phyloP scores from a whole-genome alignment of 2,797 vertebrate genomes.

The Enteromius trimaculatus region DNA sequence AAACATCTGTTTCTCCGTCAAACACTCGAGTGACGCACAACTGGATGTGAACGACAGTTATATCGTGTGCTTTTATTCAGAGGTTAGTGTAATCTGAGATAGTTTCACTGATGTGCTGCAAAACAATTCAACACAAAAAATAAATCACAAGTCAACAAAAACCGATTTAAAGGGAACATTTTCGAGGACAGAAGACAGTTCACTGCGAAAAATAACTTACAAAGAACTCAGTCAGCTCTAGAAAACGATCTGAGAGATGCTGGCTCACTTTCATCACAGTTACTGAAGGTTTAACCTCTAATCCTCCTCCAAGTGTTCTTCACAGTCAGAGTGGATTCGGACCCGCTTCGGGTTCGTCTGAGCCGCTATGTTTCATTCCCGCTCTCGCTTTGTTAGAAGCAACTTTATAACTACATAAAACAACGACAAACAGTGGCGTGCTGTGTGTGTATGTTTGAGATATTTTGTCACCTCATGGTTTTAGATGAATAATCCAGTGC shows the following conservation, averaged over 20 bases:
- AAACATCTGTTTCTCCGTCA: neutral
- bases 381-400: neutral
- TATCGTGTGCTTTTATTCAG: neutral
- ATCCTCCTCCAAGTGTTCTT: neutral
- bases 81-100: neutral
- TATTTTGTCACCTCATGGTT: slow-evolving; percentile 63
- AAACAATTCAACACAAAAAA: neutral
- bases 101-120: neutral
- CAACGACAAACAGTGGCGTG: neutral
- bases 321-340: neutral
- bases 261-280: neutral
- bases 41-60: too few species aligned
- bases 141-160: neutral
- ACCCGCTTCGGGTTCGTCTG: neutral
- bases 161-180: neutral
- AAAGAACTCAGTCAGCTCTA: neutral
- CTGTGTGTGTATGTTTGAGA: neutral
- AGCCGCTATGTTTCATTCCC: neutral
- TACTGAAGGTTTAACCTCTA: neutral
- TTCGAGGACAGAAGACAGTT: neutral
- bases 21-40: neutral
- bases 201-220: neutral
- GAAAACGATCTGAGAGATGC: neutral
- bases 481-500: slow-evolving; percentile 54
- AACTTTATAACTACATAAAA: neutral